Conservation (phyloP, 2,113 vertebrate species). For the Thunnus maccoyii region DNA sequence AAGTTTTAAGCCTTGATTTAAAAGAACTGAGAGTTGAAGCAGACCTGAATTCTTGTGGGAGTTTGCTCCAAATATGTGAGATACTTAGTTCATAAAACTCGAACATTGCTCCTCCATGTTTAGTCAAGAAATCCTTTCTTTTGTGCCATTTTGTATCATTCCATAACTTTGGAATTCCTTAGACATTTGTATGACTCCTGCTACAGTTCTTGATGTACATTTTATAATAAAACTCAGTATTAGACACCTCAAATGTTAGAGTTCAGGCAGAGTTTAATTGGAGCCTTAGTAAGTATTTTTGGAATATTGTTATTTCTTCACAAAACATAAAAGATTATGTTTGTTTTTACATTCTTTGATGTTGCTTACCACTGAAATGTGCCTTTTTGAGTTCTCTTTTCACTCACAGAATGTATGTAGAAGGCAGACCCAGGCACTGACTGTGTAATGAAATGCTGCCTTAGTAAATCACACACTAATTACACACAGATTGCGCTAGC, state of each 20-base stretch:
- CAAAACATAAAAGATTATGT: no score
- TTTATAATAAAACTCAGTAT: background rate
- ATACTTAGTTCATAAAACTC: no score
- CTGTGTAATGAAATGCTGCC: conserved; percentile 44
- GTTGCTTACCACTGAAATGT: background rate
- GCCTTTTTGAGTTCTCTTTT: conserved; percentile 4
- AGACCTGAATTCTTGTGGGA: background rate
- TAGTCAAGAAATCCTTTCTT: background rate
- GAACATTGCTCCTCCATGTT: background rate
- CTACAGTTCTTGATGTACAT: background rate
- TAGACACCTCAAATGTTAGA: background rate
- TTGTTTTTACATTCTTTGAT: background rate
- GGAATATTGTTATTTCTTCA: background rate
- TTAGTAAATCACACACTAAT: conserved; percentile 45
- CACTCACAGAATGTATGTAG: background rate
- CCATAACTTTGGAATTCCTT: background rate
- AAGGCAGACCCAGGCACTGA: conserved; percentile 20
- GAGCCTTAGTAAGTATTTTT: no score
- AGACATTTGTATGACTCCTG: background rate
- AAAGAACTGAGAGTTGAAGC: background rate
- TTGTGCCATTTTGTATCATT: background rate
- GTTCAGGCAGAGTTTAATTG: no score
- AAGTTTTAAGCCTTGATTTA: background rate
- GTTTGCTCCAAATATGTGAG: no score
- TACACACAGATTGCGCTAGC: conserved; percentile 14